Percentiles rank a stretch among this genome's conserved stretches.
Evolutionary conservation across 2,113 vertebrate genomes (phyloP).

Genomic region (Dendropsophus ebraccatus): DNA sequence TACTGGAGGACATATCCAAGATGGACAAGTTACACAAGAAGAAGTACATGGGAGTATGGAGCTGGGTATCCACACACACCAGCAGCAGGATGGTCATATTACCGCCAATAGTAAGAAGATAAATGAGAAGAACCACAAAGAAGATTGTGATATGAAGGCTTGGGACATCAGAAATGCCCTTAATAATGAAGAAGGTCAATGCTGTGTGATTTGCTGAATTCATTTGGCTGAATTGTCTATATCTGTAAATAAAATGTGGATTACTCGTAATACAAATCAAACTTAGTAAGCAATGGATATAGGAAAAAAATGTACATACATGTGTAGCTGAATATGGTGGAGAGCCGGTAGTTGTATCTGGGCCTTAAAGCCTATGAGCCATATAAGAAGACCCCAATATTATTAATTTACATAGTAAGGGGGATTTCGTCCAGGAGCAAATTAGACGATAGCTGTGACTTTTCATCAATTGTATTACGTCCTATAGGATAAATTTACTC

Average conservation of each 20-base stretch:
- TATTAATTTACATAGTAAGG: too few species aligned
- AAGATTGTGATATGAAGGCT: conserved; percentile 7
- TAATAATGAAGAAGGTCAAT: conserved; percentile 30
- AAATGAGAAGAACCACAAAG: conserved; percentile 33
- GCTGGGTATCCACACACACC: conserved; percentile 58
- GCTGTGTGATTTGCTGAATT: background rate
- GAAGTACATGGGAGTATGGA: conserved; percentile 69
- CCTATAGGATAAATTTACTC: too few species aligned
- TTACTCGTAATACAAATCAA: background rate
- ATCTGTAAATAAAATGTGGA: background rate
- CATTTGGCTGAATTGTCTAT: background rate
- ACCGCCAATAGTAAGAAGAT: conserved; percentile 60
- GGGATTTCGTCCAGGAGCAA: too few species aligned
- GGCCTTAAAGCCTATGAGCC: too few species aligned
- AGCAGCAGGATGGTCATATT: conserved; percentile 63
- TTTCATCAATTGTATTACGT: too few species aligned
- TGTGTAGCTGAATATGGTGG: background rate
- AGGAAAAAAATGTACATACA: background rate
- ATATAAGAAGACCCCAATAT: too few species aligned
- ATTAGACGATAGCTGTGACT: too few species aligned
- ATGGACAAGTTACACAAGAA: conserved; percentile 69
- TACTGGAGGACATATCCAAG: conserved; percentile 67
- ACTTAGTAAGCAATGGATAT: background rate
- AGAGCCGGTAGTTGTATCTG: too few species aligned
- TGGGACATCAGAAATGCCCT: conserved; percentile 22